Conservation (phyloP, 1,140 invertebrate species). For the Galleria mellonella region DNA sequence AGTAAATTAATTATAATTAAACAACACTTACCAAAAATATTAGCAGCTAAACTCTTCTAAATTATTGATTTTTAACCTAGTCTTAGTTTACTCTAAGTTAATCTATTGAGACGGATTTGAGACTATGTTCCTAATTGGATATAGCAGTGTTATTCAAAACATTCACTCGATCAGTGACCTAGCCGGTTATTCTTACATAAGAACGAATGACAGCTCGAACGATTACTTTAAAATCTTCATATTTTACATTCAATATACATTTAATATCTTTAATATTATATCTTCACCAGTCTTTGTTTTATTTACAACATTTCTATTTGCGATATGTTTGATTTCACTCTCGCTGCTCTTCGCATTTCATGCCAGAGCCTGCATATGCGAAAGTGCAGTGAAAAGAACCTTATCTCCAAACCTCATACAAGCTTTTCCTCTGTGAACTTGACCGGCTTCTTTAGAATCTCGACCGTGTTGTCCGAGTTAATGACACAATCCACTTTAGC, state of each 20-base stretch:
- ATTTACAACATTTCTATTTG: constrained; percentile 51
- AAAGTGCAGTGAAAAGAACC: constrained; percentile 46
- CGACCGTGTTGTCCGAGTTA: constrained; percentile 27
- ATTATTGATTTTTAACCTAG: constrained; percentile 20
- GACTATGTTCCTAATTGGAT: constrained; percentile 8
- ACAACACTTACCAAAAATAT: too few species aligned
- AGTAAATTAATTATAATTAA: too few species aligned
- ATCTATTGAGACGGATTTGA: constrained; percentile 10
- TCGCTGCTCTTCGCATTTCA: constrained; percentile 17
- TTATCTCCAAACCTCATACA: constrained; percentile 58
- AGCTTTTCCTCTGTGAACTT: constrained; percentile 68
- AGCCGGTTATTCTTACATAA: constrained; percentile 3
- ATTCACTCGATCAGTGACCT: constrained; percentile 3
- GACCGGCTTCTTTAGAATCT: constrained; percentile 41
- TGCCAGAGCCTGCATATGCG: constrained; percentile 39
- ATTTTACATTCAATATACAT: constrained; percentile 16
- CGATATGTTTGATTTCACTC: constrained; percentile 57
- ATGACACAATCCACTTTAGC: constrained; percentile 19
- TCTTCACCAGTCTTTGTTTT: constrained; percentile 43
- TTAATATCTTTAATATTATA: constrained; percentile 15
- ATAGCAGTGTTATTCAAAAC: not conserved
- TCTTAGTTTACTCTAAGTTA: constrained; percentile 8
- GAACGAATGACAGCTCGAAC: constrained; percentile 7
- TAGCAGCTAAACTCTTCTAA: not conserved
- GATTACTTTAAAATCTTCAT: constrained; percentile 10